phyloP scores from a whole-genome alignment of 2,113 vertebrate species.

The Aplodontia rufa region DNA sequence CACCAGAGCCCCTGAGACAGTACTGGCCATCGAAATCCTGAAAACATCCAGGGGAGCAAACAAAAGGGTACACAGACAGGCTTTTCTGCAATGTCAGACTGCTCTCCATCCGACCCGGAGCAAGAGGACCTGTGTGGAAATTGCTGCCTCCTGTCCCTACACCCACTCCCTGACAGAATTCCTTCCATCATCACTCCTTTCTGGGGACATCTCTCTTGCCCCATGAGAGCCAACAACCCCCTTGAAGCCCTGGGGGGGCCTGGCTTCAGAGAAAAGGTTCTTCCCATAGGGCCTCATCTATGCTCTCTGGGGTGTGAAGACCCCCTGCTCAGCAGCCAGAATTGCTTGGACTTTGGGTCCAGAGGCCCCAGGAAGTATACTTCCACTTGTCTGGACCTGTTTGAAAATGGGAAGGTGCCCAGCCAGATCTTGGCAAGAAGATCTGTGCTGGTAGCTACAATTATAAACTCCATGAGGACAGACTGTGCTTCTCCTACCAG shows the following conservation, averaged over 20 bases:
- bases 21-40: not conserved
- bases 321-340: not conserved
- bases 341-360: not conserved
- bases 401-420: not conserved
- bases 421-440: not conserved
- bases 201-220: not conserved
- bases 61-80: not conserved
- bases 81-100: not conserved
- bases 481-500: not conserved
- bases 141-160: rapidly evolving
- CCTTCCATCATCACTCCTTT: not conserved
- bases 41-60: not conserved
- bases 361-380: not conserved
- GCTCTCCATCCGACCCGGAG: not conserved
- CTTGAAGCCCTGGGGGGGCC: not conserved
- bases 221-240: no score
- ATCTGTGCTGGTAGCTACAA: not conserved
- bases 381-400: not conserved
- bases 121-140: rapidly evolving
- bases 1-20: not conserved
- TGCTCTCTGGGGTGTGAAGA: not conserved
- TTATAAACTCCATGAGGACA: not conserved
- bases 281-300: not conserved
- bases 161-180: not conserved
- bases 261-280: not conserved